phyloP scores from a whole-genome alignment of 2,888 invertebrate species.

The Dinocampus coccinellae region DNA sequence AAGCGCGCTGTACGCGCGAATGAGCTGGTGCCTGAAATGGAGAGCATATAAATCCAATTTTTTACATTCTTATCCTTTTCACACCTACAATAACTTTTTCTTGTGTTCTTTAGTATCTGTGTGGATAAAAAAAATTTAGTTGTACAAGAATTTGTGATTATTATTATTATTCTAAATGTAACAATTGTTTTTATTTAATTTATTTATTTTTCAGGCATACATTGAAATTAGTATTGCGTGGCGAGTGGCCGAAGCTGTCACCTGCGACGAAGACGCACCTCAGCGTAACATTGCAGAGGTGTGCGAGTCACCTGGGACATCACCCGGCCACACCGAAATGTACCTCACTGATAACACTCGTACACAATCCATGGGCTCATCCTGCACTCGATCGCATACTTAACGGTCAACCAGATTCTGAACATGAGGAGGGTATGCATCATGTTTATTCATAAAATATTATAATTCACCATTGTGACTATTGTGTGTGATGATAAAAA shows the following conservation, averaged over 20 bases:
- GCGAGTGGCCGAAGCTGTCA: conserved; percentile 73
- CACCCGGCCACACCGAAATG: conserved; percentile 73
- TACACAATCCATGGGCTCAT: conserved; percentile 72
- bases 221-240: conserved; percentile 71
- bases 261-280: conserved; percentile 69
- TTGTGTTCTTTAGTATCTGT: neutral
- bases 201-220: conserved; percentile 58
- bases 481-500: neutral
- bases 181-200: neutral
- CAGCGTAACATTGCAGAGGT: conserved; percentile 68
- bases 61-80: conserved; percentile 2
- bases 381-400: conserved; percentile 69
- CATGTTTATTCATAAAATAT: neutral
- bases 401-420: conserved; percentile 63
- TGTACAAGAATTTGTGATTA: too few species aligned
- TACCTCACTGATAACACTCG: conserved; percentile 72
- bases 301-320: conserved; percentile 67
- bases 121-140: neutral
- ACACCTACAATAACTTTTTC: neutral
- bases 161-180: too few species aligned
- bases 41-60: conserved; percentile 1
- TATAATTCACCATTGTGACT: neutral
- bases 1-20: neutral
- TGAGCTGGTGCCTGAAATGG: conserved; percentile 13
- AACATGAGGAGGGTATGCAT: conserved; percentile 68